These are phyloP conservation scores for Dermochelys coriacea DNA, from an alignment of 2,797 vertebrate genomes.

Conservation along the genomic window DNA sequence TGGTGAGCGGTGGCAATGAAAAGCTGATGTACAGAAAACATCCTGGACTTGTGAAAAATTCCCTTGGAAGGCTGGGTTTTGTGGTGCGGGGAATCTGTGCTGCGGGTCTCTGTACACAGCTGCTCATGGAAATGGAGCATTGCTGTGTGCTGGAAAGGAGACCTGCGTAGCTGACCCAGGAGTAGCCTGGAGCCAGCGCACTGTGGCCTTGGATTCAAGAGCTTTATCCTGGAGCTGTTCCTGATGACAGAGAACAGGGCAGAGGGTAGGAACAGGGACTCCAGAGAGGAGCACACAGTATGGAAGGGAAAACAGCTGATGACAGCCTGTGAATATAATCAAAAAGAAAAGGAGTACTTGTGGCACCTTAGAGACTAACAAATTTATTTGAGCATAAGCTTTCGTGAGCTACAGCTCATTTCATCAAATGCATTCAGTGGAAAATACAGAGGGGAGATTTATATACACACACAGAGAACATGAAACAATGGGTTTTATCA, in stretches of 20 bases:
- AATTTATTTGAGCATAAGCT: too few relatives aligned
- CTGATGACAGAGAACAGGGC: fast-evolving
- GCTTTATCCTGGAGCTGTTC: neutral
- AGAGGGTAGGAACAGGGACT: neutral
- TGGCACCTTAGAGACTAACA: too few relatives aligned
- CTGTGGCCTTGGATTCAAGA: neutral
- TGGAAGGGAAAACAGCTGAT: too few relatives aligned
- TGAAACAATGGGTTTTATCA: too few relatives aligned
- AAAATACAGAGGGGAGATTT: too few relatives aligned
- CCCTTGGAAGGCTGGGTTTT: slow-evolving; percentile 58
- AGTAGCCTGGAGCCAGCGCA: neutral
- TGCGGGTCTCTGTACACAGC: neutral
- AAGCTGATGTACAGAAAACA: slow-evolving; percentile 60
- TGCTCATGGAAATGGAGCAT: fast-evolving
- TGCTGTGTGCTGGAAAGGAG: neutral
- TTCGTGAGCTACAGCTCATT: too few relatives aligned
- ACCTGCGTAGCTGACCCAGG: too few relatives aligned
- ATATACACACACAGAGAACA: too few relatives aligned
- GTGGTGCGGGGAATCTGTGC: slow-evolving; percentile 25
- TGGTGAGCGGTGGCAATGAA: slow-evolving; percentile 47
- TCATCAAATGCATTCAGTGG: too few relatives aligned
- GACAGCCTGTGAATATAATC: too few relatives aligned
- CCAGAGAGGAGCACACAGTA: neutral
- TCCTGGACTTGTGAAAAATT: slow-evolving; percentile 46
- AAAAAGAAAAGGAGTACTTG: too few relatives aligned